Conservation (phyloP, 1,140 invertebrate genomes). For the Neoseiulus cucumeris region DNA sequence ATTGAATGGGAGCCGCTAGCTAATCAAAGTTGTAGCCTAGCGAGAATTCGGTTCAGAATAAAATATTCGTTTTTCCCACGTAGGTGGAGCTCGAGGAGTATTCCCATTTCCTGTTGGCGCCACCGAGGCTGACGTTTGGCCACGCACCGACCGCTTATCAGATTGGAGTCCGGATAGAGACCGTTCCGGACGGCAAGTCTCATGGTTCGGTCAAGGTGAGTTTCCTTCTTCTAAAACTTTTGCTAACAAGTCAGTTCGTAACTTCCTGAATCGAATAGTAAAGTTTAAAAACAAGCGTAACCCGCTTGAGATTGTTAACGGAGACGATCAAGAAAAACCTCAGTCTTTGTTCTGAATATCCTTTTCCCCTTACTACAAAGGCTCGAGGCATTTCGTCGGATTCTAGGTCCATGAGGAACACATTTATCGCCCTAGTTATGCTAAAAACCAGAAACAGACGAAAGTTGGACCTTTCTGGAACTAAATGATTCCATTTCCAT, state of each 20-base stretch:
- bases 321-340: neutral
- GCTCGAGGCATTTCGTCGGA: too few species aligned
- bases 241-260: neutral
- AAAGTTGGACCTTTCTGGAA: too few species aligned
- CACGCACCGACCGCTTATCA: neutral
- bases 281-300: neutral
- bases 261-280: neutral
- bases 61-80: neutral
- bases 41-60: neutral
- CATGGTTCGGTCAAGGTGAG: constrained; percentile 8
- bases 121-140: constrained; percentile 6
- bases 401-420: too few species aligned
- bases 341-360: neutral
- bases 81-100: constrained; percentile 4
- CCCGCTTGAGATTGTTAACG: neutral
- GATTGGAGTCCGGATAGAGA: constrained; percentile 8
- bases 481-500: too few species aligned
- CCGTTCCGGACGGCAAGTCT: neutral
- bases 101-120: constrained; percentile 2
- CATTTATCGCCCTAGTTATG: too few species aligned
- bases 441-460: too few species aligned
- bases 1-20: too few species aligned
- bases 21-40: too few species aligned
- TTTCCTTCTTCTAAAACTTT: neutral
- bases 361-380: too few species aligned